Base-by-base conservation (phyloP, 2,113 vertebrate genomes). In the Phocoena sinus region DNA sequence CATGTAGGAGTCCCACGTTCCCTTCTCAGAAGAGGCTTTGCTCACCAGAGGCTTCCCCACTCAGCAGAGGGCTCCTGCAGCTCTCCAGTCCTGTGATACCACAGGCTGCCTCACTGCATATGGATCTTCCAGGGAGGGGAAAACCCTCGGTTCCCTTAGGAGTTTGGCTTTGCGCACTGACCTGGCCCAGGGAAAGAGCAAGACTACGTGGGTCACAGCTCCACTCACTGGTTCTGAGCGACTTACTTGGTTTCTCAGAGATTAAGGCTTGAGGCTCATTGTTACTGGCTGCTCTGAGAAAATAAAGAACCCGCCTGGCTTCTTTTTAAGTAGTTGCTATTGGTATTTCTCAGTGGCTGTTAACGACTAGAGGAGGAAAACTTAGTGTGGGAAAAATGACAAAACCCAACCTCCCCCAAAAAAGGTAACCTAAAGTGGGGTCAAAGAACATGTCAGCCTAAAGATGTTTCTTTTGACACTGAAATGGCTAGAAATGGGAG, bases 1-100 rank as follows among this genome's bases (percentile, higher is more conserved):
- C 8, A 2, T 0, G 2, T 58, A 25, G 11, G 41, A 20, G 5
- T 11, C 14, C 25, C 10, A 4, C 1, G 3, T 73, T n/a, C 13
- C 20, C 38, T 62, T 44, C 28, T 2, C 58, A 74, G 56, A 58
- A 84, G 58, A 56, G 38, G 44, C 31, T 28, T 50, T 80, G 80
- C 70, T 47, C 21, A 3, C 36, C 50, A 33, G 53, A 50, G 41
- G 68, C 15, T 21, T 36, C 36, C 33, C 25, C 9, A 0, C 41
- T 76, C 3, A 8, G 36, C 50, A 36, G 38, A 36, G 4, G 25
- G 15, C 31, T 50, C 44, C 44, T 56, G 31, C 28, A 8, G 1
- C 58, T 62, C 21, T 31, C 58, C 23, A 36, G 31, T 11, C 50
- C 17, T 63, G 18, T 23, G 17, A 47, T 14, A 6, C 1, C 13